Evolutionary conservation across 2,113 vertebrate species (phyloP), one percentile per base, ranked within the genome.

Genomic region (Chloropsis cyanopogon): DNA sequence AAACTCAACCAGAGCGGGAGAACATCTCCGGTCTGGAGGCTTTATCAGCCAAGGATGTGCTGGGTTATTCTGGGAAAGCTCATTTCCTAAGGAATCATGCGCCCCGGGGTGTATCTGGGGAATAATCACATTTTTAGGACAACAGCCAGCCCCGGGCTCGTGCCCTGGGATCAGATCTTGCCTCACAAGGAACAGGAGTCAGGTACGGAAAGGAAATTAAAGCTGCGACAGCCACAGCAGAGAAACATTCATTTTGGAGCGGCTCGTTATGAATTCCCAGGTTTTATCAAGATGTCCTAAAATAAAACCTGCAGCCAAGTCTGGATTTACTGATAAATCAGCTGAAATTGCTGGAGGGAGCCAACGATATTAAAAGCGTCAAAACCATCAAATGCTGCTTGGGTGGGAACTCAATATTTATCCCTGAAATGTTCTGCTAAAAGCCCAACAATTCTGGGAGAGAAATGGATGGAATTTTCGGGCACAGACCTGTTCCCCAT

Each of bases 401-500:
- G 13, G 61, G 44, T 42, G 59, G n/a, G 56, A 66, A 31, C 37
- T 10, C 2, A 0, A 0, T 4, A 6, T 26, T 86, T 28, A 25
- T 26, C 73, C 76, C 46, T 12, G 75, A 66, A 54, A n/a, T 0
- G 0, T 10, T 31, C 64, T 46, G 20, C 23, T 39, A 8, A 46
- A 63, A 41, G 14, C 1, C 28, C 2, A 6, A 10, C 9, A 16
- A 1, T 4, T 24, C 56, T 5, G 7, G 53, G 18, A n/a, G 50
- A 49, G 37, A 7, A 54, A 22, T 20, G 1, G 6, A 2, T 0
- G 14, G 18, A 7, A 37, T 3, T 10, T 15, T 12, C 3, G 21
- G 19, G 4, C 21, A 52, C 96, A 59, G 39, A 98, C 99, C 98
- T 99, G 98, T 88, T 99, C 29, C 98, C 97, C 8, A 99, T 57